These are phyloP conservation scores for Rhaphigaster nebulosa DNA, from an alignment of 2,888 invertebrate genomes.

Conservation along the genomic window DNA sequence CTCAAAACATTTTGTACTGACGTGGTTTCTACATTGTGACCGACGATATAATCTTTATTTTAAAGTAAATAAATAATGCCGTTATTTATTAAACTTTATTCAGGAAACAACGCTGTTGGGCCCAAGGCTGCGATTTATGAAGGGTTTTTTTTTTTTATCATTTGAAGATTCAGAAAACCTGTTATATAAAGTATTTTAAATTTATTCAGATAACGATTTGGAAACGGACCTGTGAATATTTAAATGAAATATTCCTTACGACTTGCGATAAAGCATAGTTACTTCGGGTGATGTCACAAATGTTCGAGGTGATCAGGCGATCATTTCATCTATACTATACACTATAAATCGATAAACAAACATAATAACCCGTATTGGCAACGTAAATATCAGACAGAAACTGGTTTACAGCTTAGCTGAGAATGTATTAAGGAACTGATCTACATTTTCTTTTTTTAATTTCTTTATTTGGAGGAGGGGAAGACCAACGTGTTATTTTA, in stretches of 20 bases:
- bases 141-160: background rate
- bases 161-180: background rate
- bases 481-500: too few relatives aligned
- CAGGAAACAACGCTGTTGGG: background rate
- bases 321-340: background rate
- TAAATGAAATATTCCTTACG: background rate
- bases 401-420: background rate
- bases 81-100: background rate
- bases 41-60: too few relatives aligned
- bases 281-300: background rate
- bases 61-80: background rate
- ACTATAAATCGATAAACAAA: background rate
- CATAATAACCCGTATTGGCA: background rate
- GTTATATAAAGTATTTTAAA: background rate
- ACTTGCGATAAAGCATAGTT: background rate
- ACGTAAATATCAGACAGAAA: background rate
- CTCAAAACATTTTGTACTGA: too few relatives aligned
- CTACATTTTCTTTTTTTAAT: background rate
- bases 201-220: background rate
- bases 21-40: too few relatives aligned
- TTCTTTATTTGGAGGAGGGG: background rate
- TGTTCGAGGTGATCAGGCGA: background rate
- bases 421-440: background rate
- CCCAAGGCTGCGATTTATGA: background rate
- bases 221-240: background rate